Conservation (phyloP, 2,113 vertebrate genomes). For the Platycercus adscitus region DNA sequence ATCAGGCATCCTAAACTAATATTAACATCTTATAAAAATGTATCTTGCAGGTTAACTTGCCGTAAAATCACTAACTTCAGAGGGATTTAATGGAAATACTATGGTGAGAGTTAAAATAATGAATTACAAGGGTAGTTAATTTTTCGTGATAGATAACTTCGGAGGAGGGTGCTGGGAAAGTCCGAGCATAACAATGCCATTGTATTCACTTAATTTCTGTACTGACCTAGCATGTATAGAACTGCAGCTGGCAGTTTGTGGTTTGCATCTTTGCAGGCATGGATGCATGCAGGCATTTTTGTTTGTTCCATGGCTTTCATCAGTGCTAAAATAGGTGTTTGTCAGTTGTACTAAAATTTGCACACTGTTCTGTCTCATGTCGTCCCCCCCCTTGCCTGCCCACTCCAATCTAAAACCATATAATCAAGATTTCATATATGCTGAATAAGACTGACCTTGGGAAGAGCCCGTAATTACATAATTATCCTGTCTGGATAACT, state of each 20-base stretch:
- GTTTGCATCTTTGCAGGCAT: background rate
- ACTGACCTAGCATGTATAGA: background rate
- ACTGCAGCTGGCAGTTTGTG: background rate
- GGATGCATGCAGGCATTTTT: background rate
- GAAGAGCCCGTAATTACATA: background rate
- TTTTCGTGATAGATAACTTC: background rate
- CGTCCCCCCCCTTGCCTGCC: rapidly evolving
- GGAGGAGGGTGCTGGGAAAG: background rate
- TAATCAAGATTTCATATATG: background rate
- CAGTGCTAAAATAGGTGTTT: background rate
- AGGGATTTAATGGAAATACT: background rate
- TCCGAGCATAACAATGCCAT: too few relatives aligned
- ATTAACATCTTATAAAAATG: background rate
- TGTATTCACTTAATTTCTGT: background rate
- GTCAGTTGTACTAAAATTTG: background rate
- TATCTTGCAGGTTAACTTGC: background rate
- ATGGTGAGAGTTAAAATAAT: background rate
- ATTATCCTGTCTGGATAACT: constrained; percentile 3
- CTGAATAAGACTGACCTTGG: background rate
- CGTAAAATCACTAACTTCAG: background rate
- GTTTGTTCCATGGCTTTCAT: background rate
- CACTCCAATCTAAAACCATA: background rate
- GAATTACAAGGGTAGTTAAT: background rate
- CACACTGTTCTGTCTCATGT: rapidly evolving
- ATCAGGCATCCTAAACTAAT: background rate